phyloP scores from a whole-genome alignment of 2,113 vertebrate species.

The Gallinago undulata region DNA sequence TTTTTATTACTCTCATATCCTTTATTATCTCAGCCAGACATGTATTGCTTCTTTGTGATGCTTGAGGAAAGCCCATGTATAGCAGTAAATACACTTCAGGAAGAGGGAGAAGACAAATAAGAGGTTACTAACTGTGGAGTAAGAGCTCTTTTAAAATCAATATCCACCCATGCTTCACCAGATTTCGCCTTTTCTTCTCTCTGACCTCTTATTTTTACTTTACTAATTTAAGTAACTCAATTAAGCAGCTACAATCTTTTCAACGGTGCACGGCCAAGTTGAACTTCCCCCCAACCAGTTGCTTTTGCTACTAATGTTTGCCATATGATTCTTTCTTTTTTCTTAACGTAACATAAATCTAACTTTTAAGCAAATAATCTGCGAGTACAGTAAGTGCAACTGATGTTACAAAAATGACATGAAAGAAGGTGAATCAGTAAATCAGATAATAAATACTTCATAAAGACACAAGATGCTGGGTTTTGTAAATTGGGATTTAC shows the following conservation, averaged over 20 bases:
- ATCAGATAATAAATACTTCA: neutral
- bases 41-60: neutral
- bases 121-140: neutral
- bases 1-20: neutral
- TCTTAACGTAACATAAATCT: neutral
- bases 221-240: neutral
- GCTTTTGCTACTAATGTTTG: neutral
- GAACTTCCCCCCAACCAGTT: neutral
- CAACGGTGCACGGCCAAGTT: neutral
- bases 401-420: neutral
- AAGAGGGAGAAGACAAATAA: slow-evolving; percentile 4
- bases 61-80: neutral
- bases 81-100: neutral
- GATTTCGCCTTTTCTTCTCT: neutral
- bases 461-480: neutral
- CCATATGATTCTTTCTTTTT: neutral
- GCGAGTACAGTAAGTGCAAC: neutral
- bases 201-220: neutral
- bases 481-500: neutral
- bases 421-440: neutral
- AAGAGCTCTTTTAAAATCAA: slow-evolving; percentile 1
- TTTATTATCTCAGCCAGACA: neutral
- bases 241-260: neutral
- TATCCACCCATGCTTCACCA: neutral
- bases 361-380: neutral